Evolutionary conservation across 2,113 vertebrate species (phyloP), one percentile per base, ranked within the genome.

Genomic region (Carettochelys insculpta): DNA sequence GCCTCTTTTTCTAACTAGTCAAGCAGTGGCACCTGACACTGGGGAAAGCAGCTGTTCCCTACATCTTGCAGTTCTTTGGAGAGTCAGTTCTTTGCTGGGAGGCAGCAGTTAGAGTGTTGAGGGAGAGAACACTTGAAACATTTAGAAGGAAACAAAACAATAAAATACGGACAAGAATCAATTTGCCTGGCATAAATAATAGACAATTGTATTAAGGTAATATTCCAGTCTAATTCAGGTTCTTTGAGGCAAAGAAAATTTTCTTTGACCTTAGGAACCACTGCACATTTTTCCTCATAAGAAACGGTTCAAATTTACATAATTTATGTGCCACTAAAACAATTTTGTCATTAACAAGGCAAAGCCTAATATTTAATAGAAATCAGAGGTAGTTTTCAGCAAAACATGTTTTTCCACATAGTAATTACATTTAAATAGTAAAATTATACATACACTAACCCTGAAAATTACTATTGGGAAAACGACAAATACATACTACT

Each of bases 1-100:
- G 81, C 61, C 45, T 90, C 92, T 77, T 93, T 73, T 90, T 81
- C 92, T 90, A 50, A 77, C 90, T 92, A 78, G 73, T 90, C 94
- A 84, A 89, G 78, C 38, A 86, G 94, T 71, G 92, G 90, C 90
- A 92, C 81, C 94, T 86, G 76, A 90, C 87, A 84, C 80, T 16
- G 65, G 52, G 56, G 51, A 92, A 85, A 78, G 79, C 92, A 93
- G 94, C 88, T 92, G 94, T 86, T 95, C 78, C 13, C 47, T 83
- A 43, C 84, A 54, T 53, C 81, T 38, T 83, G 56, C 75, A 93
- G 84, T 47, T 88, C 94, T 71, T 3, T 31, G 83, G 83, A 82
- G 78, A 71, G 51, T 82, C n/a, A n/a, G n/a, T n/a, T n/a, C n/a
- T n/a, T n/a, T n/a, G 80, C 86, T 89, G 87, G 87, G 76, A 87